Conservation (phyloP, 2,113 vertebrate species). For the Cyphomyrus discorhynchus region DNA sequence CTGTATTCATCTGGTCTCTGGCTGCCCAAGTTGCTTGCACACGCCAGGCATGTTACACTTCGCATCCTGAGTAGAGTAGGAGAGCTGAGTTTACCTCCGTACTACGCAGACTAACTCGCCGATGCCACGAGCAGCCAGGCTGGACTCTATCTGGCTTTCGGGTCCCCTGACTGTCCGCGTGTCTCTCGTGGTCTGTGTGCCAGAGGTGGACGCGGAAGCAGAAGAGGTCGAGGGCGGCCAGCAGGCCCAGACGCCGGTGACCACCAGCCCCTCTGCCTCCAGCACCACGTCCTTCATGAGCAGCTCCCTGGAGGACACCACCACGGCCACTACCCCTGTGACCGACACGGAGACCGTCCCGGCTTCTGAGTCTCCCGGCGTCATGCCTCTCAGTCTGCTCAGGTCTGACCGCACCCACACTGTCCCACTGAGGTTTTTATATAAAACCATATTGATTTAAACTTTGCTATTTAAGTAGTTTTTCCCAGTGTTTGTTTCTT, state of each 20-base stretch:
- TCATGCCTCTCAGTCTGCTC: constrained; percentile 95
- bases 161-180: background rate
- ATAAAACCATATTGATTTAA: background rate
- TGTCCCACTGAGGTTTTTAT: background rate
- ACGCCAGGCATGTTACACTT: background rate
- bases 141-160: background rate
- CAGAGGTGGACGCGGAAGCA: constrained; percentile 72
- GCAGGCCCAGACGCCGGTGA: constrained; percentile 87
- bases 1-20: background rate
- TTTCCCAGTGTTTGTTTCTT: background rate
- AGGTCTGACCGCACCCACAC: constrained; percentile 56
- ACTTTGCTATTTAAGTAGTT: background rate
- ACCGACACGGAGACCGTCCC: constrained; percentile 93
- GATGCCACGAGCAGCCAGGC: background rate
- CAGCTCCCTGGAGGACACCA: constrained; percentile 94
- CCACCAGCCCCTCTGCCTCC: constrained; percentile 92
- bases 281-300: constrained; percentile 99
- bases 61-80: background rate
- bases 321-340: constrained; percentile 92
- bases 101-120: background rate
- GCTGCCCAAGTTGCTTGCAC: background rate
- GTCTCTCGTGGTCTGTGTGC: background rate
- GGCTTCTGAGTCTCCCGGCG: constrained; percentile 87
- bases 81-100: background rate
- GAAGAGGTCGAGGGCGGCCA: constrained; percentile 79